Conservation (phyloP, 2,113 vertebrate genomes). For the Falcunculus frontatus region DNA sequence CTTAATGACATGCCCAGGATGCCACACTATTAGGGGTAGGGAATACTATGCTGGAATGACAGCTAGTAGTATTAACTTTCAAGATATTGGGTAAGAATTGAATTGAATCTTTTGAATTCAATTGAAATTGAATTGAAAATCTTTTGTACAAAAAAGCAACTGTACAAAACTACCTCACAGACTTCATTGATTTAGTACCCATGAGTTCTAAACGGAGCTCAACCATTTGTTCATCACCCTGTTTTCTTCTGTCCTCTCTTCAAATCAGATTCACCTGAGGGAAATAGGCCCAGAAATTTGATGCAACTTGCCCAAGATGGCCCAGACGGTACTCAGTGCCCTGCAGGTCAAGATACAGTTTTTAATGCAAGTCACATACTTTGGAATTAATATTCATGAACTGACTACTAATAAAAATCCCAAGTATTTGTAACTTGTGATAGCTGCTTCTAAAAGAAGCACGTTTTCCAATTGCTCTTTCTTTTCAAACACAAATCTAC, state of each 20-base stretch:
- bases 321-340: background rate
- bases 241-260: background rate
- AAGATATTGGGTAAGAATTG: background rate
- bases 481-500: background rate
- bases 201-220: background rate
- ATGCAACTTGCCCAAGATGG: background rate
- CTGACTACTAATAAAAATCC: background rate
- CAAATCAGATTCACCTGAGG: background rate
- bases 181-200: background rate
- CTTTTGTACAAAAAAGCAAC: background rate
- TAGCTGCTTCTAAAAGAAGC: background rate
- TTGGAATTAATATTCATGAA: background rate
- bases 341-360: background rate
- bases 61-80: background rate
- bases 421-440: background rate
- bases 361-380: background rate
- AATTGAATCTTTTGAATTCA: no score
- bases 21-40: fast-evolving
- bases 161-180: background rate
- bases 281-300: background rate
- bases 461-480: background rate
- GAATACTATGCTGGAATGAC: background rate
- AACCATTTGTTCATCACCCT: background rate
- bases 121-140: no score
- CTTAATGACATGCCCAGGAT: background rate